Evolutionary conservation across 2,113 vertebrate genomes (phyloP), one percentile per base, ranked within the genome.

Genomic region (Labrus mixtus): DNA sequence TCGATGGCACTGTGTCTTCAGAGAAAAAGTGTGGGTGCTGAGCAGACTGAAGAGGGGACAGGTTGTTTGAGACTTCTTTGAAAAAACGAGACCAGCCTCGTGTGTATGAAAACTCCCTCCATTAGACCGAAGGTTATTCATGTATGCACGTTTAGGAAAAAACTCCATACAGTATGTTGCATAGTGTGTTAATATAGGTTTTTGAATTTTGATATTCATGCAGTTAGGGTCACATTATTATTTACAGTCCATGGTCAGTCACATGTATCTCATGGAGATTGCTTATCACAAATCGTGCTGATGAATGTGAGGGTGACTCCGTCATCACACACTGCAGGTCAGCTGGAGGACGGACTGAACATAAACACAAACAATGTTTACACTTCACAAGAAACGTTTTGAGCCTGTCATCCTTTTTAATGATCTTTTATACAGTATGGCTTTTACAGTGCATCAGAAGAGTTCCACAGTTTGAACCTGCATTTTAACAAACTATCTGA

Each of bases 11-110:
- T 0, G 37, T 0, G 41, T 15, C 86, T 3, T 29, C 65, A 0
- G 82, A 95, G 59, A 96, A 93, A 67, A 91, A 76, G 73, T 97
- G 96, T 77, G 73, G 84, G 0, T 98, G 96, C 8, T 96, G 90
- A 97, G 60, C 1, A 10, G 45, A 58, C 54, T 19, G 60, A 58
- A 23, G 36, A 15, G n/a, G 13, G n/a, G 36, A 9, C 0, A 8
- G 25, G 8, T 45, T 17, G 0, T 36, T 74, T 20, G n/a, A 60
- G 63, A 61, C 23, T 54, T 22, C 10, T 41, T n/a, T 33, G 5
- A n/a, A 67, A 46, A 62, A 55, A 10, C n/a, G 20, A 53, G 55
- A 76, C 33, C 29, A 33, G 29, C 6, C 29, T 33, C 6, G 15
- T 20, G 16, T 51, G 23, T 57, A 33, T 63, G 19, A 63, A 33